These are phyloP conservation scores for Trypoxylon attenuatum DNA, from an alignment of 2,888 invertebrate species.

Conservation along the genomic window DNA sequence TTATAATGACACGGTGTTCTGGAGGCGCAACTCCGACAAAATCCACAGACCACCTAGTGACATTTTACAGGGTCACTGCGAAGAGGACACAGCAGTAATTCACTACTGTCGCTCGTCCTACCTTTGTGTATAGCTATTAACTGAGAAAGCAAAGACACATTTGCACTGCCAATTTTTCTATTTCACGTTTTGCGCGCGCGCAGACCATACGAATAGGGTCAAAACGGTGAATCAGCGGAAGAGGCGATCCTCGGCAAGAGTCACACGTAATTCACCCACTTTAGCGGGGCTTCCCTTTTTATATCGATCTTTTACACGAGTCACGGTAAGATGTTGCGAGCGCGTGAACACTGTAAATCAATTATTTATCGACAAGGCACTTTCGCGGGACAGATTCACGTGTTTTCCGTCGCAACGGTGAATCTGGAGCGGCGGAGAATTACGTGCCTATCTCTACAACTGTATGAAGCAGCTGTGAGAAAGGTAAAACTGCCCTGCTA, in stretches of 20 bases:
- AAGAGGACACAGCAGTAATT: conserved; percentile 20
- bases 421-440: background rate
- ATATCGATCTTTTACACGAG: conserved; percentile 57
- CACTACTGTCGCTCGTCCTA: conserved; percentile 29
- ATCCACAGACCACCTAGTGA: background rate
- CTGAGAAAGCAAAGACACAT: conserved; percentile 37
- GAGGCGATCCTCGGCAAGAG: conserved; percentile 3
- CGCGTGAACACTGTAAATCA: conserved; percentile 9
- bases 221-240: background rate
- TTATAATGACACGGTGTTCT: background rate
- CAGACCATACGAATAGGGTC: conserved; percentile 22
- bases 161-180: conserved; percentile 66
- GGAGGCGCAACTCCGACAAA: background rate
- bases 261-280: conserved; percentile 16
- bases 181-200: conserved; percentile 54
- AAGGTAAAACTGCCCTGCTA: background rate
- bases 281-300: conserved; percentile 62
- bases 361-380: too few species aligned
- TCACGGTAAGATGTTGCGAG: conserved; percentile 34
- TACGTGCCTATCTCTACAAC: conserved; percentile 34
- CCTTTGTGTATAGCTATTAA: conserved; percentile 34
- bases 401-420: background rate
- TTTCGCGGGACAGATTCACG: too few species aligned
- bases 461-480: conserved; percentile 57
- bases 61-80: conserved; percentile 7